phyloP scores from a whole-genome alignment of 2,888 invertebrate species.

The Thelaira solivaga region DNA sequence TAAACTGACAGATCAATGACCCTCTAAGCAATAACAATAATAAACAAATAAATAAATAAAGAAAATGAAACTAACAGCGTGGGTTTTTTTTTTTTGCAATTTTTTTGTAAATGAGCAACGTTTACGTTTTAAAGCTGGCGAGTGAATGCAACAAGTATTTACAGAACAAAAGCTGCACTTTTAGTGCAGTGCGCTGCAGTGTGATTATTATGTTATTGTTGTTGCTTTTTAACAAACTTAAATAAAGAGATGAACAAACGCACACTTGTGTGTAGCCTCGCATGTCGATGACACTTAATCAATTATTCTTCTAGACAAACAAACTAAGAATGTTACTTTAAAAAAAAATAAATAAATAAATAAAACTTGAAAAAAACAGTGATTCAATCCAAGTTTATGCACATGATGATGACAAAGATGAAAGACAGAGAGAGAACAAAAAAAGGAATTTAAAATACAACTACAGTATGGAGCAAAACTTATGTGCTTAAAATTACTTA shows the following conservation, averaged over 20 bases:
- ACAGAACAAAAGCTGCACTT: slow-evolving; percentile 20
- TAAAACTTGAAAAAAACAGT: slow-evolving; percentile 12
- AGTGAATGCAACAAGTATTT: slow-evolving; percentile 47
- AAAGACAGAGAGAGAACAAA: too few species aligned
- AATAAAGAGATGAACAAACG: not conserved
- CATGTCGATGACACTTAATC: slow-evolving; percentile 62
- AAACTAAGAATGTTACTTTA: slow-evolving; percentile 47
- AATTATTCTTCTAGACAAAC: slow-evolving; percentile 61
- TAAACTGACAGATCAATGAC: slow-evolving; percentile 48
- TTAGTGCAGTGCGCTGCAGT: slow-evolving; percentile 4
- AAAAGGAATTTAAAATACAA: slow-evolving; percentile 20
- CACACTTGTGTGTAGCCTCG: not conserved
- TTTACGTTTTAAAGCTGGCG: slow-evolving; percentile 23
- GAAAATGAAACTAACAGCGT: slow-evolving; percentile 22
- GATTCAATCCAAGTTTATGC: slow-evolving; percentile 51
- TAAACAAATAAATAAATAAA: slow-evolving; percentile 25
- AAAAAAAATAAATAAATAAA: slow-evolving; percentile 18
- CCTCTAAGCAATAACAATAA: slow-evolving; percentile 53
- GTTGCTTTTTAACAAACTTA: not conserved
- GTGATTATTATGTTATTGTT: slow-evolving; percentile 4
- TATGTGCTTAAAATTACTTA: too few species aligned
- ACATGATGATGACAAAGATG: slow-evolving; percentile 33
- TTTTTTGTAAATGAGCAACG: slow-evolving; percentile 43
- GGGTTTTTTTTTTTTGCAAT: too few species aligned
- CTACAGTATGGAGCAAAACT: slow-evolving; percentile 8